Conservation (phyloP, 2,113 vertebrate species). For the Sturnira hondurensis region DNA sequence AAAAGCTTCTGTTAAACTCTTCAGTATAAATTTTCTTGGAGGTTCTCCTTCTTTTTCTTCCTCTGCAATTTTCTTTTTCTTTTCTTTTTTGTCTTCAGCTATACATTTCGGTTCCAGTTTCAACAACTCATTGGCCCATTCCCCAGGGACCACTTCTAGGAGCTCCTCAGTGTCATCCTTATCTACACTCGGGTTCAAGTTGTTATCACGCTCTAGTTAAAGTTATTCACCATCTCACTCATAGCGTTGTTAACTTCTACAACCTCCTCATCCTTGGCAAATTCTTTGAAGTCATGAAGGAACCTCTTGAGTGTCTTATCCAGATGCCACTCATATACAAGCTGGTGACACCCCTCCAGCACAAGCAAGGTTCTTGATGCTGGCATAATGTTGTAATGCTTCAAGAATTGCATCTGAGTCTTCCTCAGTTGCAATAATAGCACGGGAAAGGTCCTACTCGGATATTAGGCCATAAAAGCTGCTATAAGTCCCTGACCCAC, state of each 20-base stretch:
- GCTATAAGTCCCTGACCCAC: neutral
- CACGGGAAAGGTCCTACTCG: neutral
- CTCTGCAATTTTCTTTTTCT: too few relatives aligned
- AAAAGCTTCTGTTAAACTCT: neutral
- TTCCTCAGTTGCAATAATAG: neutral
- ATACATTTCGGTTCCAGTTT: neutral
- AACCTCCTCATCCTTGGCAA: neutral
- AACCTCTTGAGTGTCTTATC: neutral
- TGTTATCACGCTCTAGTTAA: neutral
- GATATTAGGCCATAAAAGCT: neutral
- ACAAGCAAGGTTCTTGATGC: neutral
- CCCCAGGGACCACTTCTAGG: neutral
- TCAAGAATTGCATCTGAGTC: neutral
- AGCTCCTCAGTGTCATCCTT: neutral
- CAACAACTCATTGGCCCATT: neutral
- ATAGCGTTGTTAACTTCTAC: neutral
- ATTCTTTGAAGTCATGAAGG: neutral
- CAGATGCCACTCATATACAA: neutral
- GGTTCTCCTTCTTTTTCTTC: neutral
- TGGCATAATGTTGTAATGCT: neutral
- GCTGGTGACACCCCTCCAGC: neutral
- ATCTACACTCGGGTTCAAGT: neutral
- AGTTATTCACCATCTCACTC: neutral
- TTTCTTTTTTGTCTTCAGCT: neutral
- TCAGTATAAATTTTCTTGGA: neutral